Evolutionary conservation across 1,140 invertebrate species (phyloP).

Genomic region (Papilio polyxenes): DNA sequence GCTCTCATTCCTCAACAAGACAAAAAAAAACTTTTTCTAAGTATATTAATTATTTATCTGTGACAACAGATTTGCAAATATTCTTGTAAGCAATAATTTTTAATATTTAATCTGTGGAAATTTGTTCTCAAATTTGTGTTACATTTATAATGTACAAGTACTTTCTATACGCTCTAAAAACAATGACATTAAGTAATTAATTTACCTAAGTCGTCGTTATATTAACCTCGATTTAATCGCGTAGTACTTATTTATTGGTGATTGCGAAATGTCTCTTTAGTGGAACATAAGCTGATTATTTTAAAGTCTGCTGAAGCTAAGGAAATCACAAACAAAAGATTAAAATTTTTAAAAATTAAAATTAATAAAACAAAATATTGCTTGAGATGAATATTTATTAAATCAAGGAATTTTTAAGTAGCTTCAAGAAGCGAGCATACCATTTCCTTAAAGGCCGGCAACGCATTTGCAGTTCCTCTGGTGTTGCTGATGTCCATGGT

Average conservation of each 20-base stretch:
- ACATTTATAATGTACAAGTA: not conserved
- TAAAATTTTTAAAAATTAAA: too few species aligned
- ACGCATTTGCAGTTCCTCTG: too few species aligned
- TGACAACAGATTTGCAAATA: not conserved
- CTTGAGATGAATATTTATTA: not conserved
- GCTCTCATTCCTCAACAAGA: not conserved
- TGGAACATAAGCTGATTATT: not conserved
- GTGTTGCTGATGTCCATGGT: too few species aligned
- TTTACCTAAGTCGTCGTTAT: not conserved
- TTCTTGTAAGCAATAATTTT: not conserved
- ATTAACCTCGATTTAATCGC: conserved; percentile 5
- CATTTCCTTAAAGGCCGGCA: too few species aligned
- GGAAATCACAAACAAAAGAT: not conserved
- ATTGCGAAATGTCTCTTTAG: not conserved
- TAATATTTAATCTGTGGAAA: too few species aligned
- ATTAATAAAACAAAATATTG: not conserved
- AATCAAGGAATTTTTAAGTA: too few species aligned
- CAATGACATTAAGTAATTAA: not conserved
- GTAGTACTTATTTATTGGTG: not conserved
- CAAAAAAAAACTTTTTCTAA: not conserved
- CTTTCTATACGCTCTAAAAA: not conserved
- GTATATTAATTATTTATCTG: not conserved
- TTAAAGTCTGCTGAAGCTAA: not conserved
- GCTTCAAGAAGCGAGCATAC: too few species aligned
- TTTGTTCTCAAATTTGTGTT: not conserved